Evolutionary conservation across 2,888 invertebrate species (phyloP).

Genomic region (Cyrtodaria siliqua): DNA sequence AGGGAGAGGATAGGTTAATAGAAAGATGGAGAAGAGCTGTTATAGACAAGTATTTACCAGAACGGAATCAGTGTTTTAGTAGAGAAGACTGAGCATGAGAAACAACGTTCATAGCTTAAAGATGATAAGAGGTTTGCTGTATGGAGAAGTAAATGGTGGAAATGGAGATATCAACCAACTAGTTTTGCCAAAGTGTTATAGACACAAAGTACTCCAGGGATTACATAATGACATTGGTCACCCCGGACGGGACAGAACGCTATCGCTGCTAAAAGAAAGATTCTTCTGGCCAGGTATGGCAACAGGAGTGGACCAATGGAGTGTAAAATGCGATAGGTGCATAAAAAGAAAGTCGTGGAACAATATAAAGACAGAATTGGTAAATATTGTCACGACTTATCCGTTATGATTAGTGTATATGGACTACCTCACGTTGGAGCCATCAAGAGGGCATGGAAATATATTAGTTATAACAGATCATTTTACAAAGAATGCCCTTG

Average conservation of each 20-base stretch:
- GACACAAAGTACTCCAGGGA: not conserved
- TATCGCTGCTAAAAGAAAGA: constrained; percentile 10
- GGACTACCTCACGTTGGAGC: constrained; percentile 5
- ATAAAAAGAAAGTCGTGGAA: not conserved
- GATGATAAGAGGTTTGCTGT: constrained; percentile 13
- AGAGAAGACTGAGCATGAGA: not conserved
- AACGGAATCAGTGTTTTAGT: not conserved
- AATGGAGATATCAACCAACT: constrained; percentile 2
- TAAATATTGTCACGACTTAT: not conserved
- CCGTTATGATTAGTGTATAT: constrained; percentile 7
- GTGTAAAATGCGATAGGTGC: constrained; percentile 10
- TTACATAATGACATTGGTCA: constrained; percentile 18
- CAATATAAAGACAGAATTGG: not conserved
- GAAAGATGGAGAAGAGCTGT: constrained; percentile 24
- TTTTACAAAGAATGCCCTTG: not conserved
- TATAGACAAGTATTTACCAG: not conserved
- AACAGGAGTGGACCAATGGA: constrained; percentile 11
- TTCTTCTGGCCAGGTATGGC: constrained; percentile 16
- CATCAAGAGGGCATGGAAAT: constrained; percentile 1
- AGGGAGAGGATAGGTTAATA: constrained; percentile 15
- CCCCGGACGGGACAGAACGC: constrained; percentile 12
- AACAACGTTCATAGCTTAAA: constrained; percentile 3
- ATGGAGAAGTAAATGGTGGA: constrained; percentile 2
- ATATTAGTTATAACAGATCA: constrained; percentile 8
- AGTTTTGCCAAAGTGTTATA: constrained; percentile 10